These are phyloP conservation scores for Siphlonurus alternatus DNA, from an alignment of 2,888 invertebrate species.

Conservation along the genomic window DNA sequence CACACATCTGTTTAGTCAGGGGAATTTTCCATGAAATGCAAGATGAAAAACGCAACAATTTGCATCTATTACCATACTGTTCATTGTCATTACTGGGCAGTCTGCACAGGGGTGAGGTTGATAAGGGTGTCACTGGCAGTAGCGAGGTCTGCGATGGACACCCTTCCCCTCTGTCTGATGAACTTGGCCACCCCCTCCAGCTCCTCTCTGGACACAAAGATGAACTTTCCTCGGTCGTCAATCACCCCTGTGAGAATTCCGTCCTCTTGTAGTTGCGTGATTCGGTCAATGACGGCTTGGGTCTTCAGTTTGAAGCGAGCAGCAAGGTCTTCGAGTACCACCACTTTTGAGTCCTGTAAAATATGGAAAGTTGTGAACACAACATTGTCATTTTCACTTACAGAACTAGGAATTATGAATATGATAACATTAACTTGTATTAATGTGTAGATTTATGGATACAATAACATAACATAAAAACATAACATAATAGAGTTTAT, in stretches of 20 bases:
- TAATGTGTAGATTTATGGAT: background rate
- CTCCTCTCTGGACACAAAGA: slow-evolving; percentile 86
- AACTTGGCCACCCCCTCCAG: slow-evolving; percentile 87
- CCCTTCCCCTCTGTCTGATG: slow-evolving; percentile 82
- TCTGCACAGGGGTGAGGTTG: slow-evolving; percentile 38
- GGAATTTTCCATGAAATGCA: no score
- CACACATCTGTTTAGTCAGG: no score
- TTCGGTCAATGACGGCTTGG: slow-evolving; percentile 69
- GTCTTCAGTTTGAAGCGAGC: slow-evolving; percentile 83
- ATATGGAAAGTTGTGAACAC: slow-evolving; percentile 7
- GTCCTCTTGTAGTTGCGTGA: slow-evolving; percentile 65
- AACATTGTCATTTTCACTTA: no score
- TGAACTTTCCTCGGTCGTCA: slow-evolving; percentile 97
- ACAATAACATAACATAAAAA: background rate
- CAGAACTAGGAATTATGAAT: no score
- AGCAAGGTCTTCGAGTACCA: slow-evolving; percentile 85
- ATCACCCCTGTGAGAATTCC: slow-evolving; percentile 81
- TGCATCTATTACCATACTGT: no score
- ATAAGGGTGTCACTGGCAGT: slow-evolving; percentile 89
- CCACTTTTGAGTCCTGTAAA: slow-evolving; percentile 67
- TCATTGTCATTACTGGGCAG: background rate
- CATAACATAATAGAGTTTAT: background rate
- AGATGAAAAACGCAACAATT: no score
- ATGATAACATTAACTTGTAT: no score
- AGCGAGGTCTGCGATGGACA: slow-evolving; percentile 84